Conservation (phyloP, 2,888 invertebrate genomes). For the Oxytorus armatus region DNA sequence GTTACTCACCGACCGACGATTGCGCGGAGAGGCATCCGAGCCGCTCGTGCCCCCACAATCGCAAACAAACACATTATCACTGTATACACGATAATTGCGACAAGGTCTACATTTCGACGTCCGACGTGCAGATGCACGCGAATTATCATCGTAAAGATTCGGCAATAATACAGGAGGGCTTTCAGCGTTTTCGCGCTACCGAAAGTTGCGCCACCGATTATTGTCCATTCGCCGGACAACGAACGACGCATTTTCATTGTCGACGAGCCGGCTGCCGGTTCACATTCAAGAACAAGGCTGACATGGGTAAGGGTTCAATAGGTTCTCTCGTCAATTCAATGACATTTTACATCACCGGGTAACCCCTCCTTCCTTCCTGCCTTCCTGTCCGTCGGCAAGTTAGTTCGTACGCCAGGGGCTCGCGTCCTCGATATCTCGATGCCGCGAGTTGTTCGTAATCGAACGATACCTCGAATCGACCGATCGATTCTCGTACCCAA, state of each 20-base stretch:
- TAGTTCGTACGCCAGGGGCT: too few species aligned
- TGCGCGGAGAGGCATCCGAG: constrained; percentile 94
- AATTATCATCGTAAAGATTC: constrained; percentile 99
- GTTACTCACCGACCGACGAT: constrained; percentile 97
- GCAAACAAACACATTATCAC: constrained; percentile 98
- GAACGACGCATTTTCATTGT: constrained; percentile 99
- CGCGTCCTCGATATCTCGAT: too few species aligned
- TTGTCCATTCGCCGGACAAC: constrained; percentile 96
- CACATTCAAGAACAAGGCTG: constrained; percentile 99
- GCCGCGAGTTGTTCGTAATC: too few species aligned
- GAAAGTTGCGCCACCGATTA: constrained; percentile 97
- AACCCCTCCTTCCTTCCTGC: too few species aligned
- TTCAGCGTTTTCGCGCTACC: constrained; percentile 97
- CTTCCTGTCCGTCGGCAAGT: too few species aligned
- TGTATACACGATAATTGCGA: constrained; percentile 97
- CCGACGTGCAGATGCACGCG: constrained; percentile 99
- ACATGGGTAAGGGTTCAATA: constrained; percentile 93
- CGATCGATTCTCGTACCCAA: too few species aligned
- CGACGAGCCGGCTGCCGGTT: constrained; percentile 95
- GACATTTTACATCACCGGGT: too few species aligned
- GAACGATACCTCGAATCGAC: too few species aligned
- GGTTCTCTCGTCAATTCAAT: not conserved
- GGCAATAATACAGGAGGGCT: constrained; percentile 98
- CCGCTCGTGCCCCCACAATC: constrained; percentile 93
- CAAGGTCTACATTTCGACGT: constrained; percentile 99